phyloP scores from a whole-genome alignment of 2,113 vertebrate species.

The Ochotona princeps region DNA sequence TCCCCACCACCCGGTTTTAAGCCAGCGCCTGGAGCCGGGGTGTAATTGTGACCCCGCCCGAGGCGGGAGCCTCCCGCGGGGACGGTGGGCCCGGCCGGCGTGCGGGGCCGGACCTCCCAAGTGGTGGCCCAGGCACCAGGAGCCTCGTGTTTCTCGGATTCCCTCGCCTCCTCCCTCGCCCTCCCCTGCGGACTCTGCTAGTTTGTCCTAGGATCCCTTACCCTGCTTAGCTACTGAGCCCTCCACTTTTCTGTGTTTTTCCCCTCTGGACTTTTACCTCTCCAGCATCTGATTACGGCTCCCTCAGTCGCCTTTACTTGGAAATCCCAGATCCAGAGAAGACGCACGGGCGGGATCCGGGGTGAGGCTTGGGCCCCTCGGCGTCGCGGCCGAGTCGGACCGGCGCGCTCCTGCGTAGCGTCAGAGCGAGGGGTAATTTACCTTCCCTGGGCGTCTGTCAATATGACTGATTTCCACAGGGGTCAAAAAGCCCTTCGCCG shows the following conservation, averaged over 20 bases:
- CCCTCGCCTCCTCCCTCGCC: background rate
- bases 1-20: background rate
- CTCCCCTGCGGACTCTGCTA: background rate
- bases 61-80: constrained; percentile 84
- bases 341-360: constrained; percentile 51
- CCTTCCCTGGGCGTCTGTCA: constrained; percentile 84
- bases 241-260: background rate
- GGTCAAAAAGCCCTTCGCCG: constrained; percentile 84
- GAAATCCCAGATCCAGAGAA: constrained; percentile 75
- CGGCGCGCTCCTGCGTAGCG: constrained; percentile 68
- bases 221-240: background rate
- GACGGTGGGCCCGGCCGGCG: constrained; percentile 80
- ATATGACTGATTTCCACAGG: constrained; percentile 82
- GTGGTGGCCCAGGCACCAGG: constrained; percentile 84
- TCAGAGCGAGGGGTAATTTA: constrained; percentile 76
- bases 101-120: constrained; percentile 89
- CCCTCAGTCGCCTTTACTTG: constrained; percentile 18
- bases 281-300: background rate
- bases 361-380: constrained; percentile 67
- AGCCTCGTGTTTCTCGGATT: constrained; percentile 75
- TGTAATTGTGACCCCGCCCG: constrained; percentile 86
- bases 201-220: background rate
- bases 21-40: constrained; percentile 82
- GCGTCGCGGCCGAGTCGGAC: background rate
- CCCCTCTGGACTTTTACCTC: background rate